Conservation (phyloP, 2,113 vertebrate genomes). For the Catharus bicknelli region DNA sequence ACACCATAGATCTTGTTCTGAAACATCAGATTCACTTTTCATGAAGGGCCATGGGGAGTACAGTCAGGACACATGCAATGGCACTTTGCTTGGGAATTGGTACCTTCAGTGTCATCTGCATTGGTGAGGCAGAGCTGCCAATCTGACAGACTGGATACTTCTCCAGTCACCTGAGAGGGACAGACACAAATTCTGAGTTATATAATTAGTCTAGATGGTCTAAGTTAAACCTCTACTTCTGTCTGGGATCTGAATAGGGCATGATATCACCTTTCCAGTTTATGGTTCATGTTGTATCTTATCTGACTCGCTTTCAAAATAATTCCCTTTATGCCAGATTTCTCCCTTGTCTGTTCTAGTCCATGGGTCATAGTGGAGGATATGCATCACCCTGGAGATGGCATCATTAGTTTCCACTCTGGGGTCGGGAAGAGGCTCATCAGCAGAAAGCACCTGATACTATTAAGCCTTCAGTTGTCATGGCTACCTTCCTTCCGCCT, state of each 20-base stretch:
- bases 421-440: not conserved
- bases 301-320: slow-evolving; percentile 13
- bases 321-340: not conserved
- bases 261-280: not conserved
- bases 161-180: not conserved
- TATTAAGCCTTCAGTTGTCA: slow-evolving; percentile 58
- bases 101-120: not conserved
- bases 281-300: not conserved
- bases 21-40: not conserved
- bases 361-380: slow-evolving; percentile 12
- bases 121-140: not conserved
- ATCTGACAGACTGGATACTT: not conserved
- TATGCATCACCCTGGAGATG: slow-evolving; percentile 34
- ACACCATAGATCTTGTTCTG: fast-evolving
- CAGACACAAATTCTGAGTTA: not conserved
- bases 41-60: not conserved
- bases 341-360: not conserved
- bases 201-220: not conserved
- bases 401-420: slow-evolving; percentile 43
- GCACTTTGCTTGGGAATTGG: not conserved
- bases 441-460: slow-evolving; percentile 46
- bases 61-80: not conserved
- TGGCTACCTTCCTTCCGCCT: slow-evolving; percentile 38
- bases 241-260: not conserved
- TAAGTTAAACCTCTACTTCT: not conserved